Percentiles rank a stretch among this genome's conserved stretches.
phyloP scores from a whole-genome alignment of 2,113 vertebrate species.

The Thunnus thynnus region DNA sequence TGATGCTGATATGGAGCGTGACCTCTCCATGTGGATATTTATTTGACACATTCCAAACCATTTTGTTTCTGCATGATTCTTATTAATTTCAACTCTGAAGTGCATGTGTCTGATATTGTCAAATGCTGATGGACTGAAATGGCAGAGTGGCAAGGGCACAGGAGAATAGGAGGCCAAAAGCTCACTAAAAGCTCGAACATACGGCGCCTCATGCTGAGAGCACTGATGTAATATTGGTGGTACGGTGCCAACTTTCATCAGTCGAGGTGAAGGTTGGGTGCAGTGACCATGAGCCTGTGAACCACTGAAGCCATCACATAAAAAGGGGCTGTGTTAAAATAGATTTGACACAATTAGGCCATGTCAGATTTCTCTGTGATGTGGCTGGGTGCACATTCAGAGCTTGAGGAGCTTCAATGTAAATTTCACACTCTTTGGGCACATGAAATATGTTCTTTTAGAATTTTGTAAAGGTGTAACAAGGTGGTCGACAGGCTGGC shows the following conservation, averaged over 20 bases:
- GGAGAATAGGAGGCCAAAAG: conserved; percentile 45
- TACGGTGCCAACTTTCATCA: conserved; percentile 72
- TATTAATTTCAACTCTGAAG: conserved; percentile 48
- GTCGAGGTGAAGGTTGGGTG: conserved; percentile 69
- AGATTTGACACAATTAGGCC: conserved; percentile 83
- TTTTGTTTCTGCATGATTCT: conserved; percentile 54
- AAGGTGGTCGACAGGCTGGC: conserved; percentile 6
- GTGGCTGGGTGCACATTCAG: conserved; percentile 52
- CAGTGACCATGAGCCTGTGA: conserved; percentile 74
- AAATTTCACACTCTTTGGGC: conserved; percentile 36
- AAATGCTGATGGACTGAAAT: conserved; percentile 67
- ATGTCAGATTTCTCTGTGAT: conserved; percentile 60
- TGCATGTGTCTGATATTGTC: conserved; percentile 65
- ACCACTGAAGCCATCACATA: conserved; percentile 65
- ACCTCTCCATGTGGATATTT: conserved; percentile 56
- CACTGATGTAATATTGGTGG: conserved; percentile 55
- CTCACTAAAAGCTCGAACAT: conserved; percentile 58
- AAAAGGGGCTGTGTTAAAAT: conserved; percentile 67
- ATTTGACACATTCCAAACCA: conserved; percentile 61
- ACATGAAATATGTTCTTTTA: conserved; percentile 26
- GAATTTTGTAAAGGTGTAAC: conserved; percentile 31
- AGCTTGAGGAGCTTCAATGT: conserved; percentile 39
- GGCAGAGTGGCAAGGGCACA: conserved; percentile 44
- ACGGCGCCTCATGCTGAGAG: conserved; percentile 37
- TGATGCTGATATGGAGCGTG: conserved; percentile 58